These are phyloP conservation scores for Gastrophryne carolinensis DNA, from an alignment of 2,797 vertebrate species.

Conservation along the genomic window DNA sequence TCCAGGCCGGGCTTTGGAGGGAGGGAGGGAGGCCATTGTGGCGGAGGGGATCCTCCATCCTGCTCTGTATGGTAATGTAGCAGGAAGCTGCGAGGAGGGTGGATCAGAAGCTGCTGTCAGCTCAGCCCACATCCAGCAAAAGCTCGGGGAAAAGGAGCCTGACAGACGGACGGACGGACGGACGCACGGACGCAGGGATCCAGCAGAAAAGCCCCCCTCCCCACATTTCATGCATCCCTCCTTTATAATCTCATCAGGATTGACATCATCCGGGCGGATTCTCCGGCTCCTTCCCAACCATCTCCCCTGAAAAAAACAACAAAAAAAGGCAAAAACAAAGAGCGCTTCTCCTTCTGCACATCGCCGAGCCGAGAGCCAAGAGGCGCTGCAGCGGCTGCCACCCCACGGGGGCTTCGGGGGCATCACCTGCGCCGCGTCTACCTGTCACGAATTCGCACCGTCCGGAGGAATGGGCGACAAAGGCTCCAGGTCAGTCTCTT, in stretches of 20 bases:
- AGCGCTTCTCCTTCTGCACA: background rate
- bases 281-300: background rate
- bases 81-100: slow-evolving; percentile 36
- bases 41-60: background rate
- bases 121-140: slow-evolving; percentile 28
- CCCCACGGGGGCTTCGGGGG: background rate
- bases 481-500: slow-evolving; percentile 25
- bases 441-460: background rate
- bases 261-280: background rate
- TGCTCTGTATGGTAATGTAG: slow-evolving; percentile 14
- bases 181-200: background rate
- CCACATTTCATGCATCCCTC: background rate
- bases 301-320: slow-evolving; percentile 6
- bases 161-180: background rate
- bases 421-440: background rate
- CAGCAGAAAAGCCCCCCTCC: background rate
- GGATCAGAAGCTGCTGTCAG: slow-evolving; percentile 21
- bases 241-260: slow-evolving; percentile 23
- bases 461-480: slow-evolving; percentile 28
- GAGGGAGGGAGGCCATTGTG: background rate
- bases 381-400: background rate
- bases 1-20: background rate
- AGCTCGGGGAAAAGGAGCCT: background rate
- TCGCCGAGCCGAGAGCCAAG: background rate
- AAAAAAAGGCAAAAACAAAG: no score